phyloP scores from a whole-genome alignment of 2,797 vertebrate species.

The Coreius guichenoti region DNA sequence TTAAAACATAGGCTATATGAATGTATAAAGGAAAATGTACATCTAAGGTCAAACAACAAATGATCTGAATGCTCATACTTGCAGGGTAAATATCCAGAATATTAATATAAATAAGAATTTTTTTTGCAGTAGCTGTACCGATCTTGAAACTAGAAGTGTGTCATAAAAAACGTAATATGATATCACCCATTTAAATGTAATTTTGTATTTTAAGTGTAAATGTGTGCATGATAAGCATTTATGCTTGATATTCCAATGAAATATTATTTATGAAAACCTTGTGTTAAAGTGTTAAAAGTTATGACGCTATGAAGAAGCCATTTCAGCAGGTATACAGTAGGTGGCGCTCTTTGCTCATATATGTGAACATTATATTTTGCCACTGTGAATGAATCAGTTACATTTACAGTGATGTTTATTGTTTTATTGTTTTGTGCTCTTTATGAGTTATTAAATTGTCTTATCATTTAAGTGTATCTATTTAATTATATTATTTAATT shows the following conservation, averaged over 20 bases:
- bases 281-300: too few relatives aligned
- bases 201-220: neutral
- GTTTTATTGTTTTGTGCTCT: too few relatives aligned
- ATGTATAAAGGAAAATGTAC: neutral
- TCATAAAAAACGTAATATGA: neutral
- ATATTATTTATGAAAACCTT: neutral
- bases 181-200: neutral
- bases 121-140: neutral
- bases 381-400: too few relatives aligned
- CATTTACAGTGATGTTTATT: neutral
- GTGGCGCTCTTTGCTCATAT: slow-evolving; percentile 30
- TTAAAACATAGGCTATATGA: too few relatives aligned
- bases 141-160: neutral
- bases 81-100: neutral
- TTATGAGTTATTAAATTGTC: neutral
- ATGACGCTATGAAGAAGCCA: neutral
- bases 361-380: neutral
- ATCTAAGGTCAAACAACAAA: neutral
- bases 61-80: neutral
- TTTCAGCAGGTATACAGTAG: slow-evolving; percentile 26
- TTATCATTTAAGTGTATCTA: neutral
- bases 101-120: neutral
- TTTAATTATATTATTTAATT: neutral
- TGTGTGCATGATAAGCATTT: neutral
- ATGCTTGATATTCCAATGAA: neutral